Evolutionary conservation across 2,113 vertebrate species (phyloP).

Genomic region (Tichodroma muraria): DNA sequence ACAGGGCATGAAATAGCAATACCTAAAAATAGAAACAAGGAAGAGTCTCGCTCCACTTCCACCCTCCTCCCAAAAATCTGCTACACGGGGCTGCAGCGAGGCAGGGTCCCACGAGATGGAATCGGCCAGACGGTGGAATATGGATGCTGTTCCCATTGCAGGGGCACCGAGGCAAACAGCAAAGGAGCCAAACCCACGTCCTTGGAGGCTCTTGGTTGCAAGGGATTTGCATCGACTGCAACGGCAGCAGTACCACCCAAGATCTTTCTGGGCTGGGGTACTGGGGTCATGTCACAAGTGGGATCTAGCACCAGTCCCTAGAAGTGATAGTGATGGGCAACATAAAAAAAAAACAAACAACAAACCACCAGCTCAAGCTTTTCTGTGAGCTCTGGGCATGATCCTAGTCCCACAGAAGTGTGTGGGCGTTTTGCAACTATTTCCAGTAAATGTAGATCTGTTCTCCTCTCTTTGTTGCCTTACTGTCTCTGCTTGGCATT

Average conservation of each 20-base stretch:
- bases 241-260: background rate
- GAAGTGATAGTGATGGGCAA: accelerated
- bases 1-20: background rate
- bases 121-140: accelerated
- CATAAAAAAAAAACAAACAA: background rate
- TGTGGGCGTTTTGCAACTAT: background rate
- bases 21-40: background rate
- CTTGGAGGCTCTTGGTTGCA: background rate
- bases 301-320: background rate
- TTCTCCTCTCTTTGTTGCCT: background rate
- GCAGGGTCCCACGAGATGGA: accelerated
- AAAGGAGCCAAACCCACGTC: background rate
- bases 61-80: background rate
- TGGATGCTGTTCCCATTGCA: accelerated
- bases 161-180: background rate
- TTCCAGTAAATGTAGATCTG: background rate
- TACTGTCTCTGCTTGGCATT: background rate
- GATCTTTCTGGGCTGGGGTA: background rate
- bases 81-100: accelerated
- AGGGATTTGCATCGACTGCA: background rate
- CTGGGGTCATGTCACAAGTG: accelerated
- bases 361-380: background rate
- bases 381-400: background rate
- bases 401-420: background rate
- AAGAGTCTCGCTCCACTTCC: background rate